A percentile compares a stretch with the other conserved stretches of the same genome.
Evolutionary conservation across 2,888 invertebrate genomes (phyloP).

Genomic region (Callimorpha dominula): DNA sequence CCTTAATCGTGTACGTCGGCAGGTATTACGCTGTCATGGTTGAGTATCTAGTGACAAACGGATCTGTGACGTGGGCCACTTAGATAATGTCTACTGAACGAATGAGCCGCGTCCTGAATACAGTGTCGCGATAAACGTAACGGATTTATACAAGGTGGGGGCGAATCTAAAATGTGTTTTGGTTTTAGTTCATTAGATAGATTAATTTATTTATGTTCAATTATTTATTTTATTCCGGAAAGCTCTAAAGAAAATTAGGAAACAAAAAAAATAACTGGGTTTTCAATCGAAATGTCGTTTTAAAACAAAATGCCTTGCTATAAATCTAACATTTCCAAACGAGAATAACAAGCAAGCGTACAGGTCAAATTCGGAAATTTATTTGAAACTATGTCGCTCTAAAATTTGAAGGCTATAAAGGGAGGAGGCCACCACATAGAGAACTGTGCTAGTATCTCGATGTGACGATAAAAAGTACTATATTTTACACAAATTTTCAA

Average conservation of each 20-base stretch:
- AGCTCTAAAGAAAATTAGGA: background rate
- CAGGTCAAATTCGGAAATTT: too few relatives aligned
- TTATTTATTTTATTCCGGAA: background rate
- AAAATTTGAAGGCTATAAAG: too few relatives aligned
- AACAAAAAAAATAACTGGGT: background rate
- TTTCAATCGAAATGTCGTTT: background rate
- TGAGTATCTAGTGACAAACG: slow-evolving; percentile 68
- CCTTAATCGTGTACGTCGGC: slow-evolving; percentile 46
- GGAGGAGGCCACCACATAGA: too few relatives aligned
- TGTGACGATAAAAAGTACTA: too few relatives aligned
- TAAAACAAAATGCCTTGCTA: background rate
- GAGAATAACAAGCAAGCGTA: too few relatives aligned
- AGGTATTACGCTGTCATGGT: slow-evolving; percentile 55
- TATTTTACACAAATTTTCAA: too few relatives aligned
- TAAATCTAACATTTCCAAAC: too few relatives aligned
- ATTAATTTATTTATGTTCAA: background rate
- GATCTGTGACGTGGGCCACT: slow-evolving; percentile 64
- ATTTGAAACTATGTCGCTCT: too few relatives aligned
- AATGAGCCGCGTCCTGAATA: slow-evolving; percentile 74
- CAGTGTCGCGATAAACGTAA: slow-evolving; percentile 60
- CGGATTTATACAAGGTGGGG: slow-evolving; percentile 13
- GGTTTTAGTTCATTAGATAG: slow-evolving; percentile 2
- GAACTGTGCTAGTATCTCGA: too few relatives aligned
- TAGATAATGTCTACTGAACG: slow-evolving; percentile 76
- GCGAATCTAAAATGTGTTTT: slow-evolving; percentile 7